Base-by-base conservation (phyloP, 2,113 vertebrate species). In the Myocastor coypus region DNA sequence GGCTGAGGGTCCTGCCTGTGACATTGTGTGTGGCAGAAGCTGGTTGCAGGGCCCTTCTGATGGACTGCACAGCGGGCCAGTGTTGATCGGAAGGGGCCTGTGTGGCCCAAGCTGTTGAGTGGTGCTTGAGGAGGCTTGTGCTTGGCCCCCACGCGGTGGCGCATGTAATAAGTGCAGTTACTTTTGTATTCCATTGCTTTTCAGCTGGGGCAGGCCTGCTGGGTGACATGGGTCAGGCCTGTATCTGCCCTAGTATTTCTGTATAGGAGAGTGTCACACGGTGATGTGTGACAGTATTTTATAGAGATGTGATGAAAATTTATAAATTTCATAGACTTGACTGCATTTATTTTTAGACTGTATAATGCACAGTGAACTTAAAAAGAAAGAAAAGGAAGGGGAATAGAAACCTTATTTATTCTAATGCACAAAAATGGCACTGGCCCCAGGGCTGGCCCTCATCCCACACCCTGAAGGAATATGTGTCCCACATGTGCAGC, bases 341-440 rank as follows among this genome's bases (percentile, higher is more conserved):
- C 97, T 97, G 97, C 97, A 59, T 98, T 97, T 98, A 83, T 95
- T 98, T 98, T 98, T 98, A 97, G 96, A 93, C 96, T 96, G 95
- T 98, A 97, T 97, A 90, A 96, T 96, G 98, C 97, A 97, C 98
- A 98, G 96, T 94, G 89, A 97, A 97, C 95, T 95, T 96, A 94
- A 71, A 37, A 40, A 69, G 28, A 88, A 57, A 81, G 16, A 40
- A 96, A 94, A 87, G 88, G 20, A 59, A 71, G 93, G 75, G 63
- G 69, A 32, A 42, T 69, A 78, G 80, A 84, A 87, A 89, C 84
- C 84, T 96, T 98, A 98, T 98, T 98, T 98, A 98, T 98, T 98
- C 0, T 55, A 96, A 95, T 97, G 97, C 94, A 96, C 97, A 96
- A 78, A 92, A 88, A 7, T 64, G 94, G 84, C 66, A 0, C 11